These are phyloP conservation scores for Ceratina australensis DNA, from an alignment of 1,140 invertebrate genomes.

Conservation along the genomic window DNA sequence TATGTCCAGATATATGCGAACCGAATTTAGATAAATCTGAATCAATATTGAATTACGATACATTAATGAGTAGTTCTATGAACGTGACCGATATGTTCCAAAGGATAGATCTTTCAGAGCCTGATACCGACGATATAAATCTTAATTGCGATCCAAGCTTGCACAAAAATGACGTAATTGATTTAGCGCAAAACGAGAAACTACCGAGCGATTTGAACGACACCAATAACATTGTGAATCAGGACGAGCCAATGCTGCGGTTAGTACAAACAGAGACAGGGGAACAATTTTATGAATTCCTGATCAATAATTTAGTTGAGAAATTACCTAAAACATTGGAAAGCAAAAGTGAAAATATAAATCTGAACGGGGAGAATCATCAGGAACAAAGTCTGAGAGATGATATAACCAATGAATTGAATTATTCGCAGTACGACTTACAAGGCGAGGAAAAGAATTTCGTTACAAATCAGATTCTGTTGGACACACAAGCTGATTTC, in stretches of 20 bases:
- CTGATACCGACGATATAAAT: constrained; percentile 2
- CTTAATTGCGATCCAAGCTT: constrained; percentile 16
- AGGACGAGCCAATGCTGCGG: constrained; percentile 61
- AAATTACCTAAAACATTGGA: constrained; percentile 41
- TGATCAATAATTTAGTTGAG: constrained; percentile 69
- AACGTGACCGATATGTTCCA: constrained; percentile 42
- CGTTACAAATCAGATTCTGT: constrained; percentile 55
- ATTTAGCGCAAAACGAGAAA: constrained; percentile 9
- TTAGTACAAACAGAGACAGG: constrained; percentile 71
- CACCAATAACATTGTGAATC: constrained; percentile 28
- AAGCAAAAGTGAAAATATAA: constrained; percentile 20
- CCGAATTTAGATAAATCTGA: constrained; percentile 19
- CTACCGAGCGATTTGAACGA: neutral
- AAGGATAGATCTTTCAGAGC: constrained; percentile 37
- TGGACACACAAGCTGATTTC: constrained; percentile 54
- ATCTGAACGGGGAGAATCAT: constrained; percentile 21
- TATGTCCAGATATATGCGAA: constrained; percentile 13
- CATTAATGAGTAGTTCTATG: constrained; percentile 3
- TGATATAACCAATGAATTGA: constrained; percentile 49
- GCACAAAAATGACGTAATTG: neutral
- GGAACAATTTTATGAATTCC: constrained; percentile 73
- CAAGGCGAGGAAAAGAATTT: constrained; percentile 44
- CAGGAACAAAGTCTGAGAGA: constrained; percentile 37
- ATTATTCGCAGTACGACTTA: constrained; percentile 50
- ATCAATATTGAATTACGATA: constrained; percentile 8